Conservation (phyloP, 2,113 vertebrate species). For the Neogale vison region DNA sequence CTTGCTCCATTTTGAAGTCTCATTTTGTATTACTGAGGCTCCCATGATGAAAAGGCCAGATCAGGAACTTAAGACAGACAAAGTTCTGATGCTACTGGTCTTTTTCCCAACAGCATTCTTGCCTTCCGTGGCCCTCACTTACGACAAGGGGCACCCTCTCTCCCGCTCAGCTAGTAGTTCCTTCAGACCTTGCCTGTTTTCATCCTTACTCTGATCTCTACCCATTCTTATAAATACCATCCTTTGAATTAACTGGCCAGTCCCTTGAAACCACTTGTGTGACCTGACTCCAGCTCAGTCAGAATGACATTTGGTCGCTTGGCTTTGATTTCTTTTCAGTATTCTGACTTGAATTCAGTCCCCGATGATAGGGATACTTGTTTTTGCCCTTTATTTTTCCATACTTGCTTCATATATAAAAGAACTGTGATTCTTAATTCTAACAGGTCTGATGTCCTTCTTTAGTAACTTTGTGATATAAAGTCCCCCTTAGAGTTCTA, state of each 20-base stretch:
- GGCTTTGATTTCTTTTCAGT: not conserved
- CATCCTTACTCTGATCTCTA: not conserved
- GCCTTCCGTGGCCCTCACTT: not conserved
- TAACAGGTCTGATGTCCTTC: not conserved
- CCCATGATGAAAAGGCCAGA: not conserved
- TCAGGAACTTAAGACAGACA: not conserved
- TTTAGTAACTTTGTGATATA: conserved; percentile 14
- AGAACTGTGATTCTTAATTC: not conserved
- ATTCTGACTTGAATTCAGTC: not conserved
- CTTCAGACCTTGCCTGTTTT: not conserved
- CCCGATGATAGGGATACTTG: not conserved
- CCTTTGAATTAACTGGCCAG: not conserved
- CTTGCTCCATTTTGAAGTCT: not conserved
- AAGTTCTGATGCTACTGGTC: accelerated
- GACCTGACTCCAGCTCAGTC: not conserved
- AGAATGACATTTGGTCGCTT: not conserved
- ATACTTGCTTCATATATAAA: not conserved
- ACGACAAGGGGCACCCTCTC: not conserved
- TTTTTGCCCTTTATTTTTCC: conserved; percentile 12
- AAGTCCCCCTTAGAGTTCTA: not conserved
- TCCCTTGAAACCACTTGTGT: not conserved
- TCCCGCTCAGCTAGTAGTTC: not conserved
- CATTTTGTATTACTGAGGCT: not conserved
- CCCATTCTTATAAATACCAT: not conserved
- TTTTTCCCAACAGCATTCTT: not conserved